These are phyloP conservation scores for Parus major DNA, from an alignment of 2,113 vertebrate species.

Conservation along the genomic window DNA sequence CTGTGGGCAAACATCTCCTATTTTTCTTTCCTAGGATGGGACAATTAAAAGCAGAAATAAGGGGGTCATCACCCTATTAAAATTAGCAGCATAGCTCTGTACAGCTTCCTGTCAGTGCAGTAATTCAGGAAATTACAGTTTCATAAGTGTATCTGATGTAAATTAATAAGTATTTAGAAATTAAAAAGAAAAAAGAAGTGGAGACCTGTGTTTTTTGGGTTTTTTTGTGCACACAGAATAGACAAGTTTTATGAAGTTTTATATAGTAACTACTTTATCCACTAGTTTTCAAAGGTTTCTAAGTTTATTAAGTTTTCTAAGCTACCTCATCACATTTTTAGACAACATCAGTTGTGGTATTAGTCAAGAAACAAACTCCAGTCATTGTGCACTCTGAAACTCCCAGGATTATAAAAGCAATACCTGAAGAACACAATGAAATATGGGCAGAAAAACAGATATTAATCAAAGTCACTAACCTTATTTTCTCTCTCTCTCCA, in stretches of 20 bases:
- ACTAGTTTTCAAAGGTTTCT: neutral
- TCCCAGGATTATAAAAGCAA: neutral
- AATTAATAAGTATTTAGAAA: neutral
- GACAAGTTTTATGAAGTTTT: neutral
- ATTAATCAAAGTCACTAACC: neutral
- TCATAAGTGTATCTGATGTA: neutral
- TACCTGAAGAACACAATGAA: neutral
- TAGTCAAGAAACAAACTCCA: neutral
- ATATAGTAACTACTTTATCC: neutral
- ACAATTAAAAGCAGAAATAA: neutral
- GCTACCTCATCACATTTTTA: neutral
- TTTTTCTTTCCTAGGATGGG: neutral
- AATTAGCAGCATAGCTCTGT: neutral
- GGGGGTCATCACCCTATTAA: neutral
- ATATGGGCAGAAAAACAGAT: fast-evolving
- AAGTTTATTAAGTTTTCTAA: neutral
- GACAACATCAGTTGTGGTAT: neutral
- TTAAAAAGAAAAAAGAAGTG: neutral
- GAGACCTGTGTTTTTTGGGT: neutral
- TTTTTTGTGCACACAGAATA: neutral
- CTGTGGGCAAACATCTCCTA: neutral
- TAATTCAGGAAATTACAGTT: neutral
- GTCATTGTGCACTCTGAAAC: neutral
- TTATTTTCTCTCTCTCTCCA: neutral
- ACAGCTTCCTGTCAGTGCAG: neutral